Percentiles rank a stretch among this genome's conserved stretches.
Conservation (phyloP, 2,797 vertebrate genomes). For the Nasua narica region DNA sequence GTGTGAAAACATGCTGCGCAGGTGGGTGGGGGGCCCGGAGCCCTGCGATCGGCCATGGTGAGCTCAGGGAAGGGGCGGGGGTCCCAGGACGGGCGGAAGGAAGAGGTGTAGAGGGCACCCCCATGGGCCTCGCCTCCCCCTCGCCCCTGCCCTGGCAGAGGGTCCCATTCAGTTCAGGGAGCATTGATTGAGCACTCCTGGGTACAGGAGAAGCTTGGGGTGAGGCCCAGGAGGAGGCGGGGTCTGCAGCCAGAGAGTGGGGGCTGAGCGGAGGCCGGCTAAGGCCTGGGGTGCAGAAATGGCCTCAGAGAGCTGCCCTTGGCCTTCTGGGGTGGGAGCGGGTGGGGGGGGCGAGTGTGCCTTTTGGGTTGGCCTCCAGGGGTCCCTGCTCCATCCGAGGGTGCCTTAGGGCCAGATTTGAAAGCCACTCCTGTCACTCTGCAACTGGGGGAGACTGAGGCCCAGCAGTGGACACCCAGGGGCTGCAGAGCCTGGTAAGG, state of each 20-base stretch:
- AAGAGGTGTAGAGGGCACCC: neutral
- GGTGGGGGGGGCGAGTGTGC: fast-evolving
- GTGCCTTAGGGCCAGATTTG: fast-evolving
- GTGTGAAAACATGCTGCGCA: fast-evolving
- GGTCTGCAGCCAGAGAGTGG: neutral
- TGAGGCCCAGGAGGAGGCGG: neutral
- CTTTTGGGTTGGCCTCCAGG: neutral
- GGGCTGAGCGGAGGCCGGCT: fast-evolving
- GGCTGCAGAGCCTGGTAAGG: neutral
- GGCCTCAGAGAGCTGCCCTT: neutral
- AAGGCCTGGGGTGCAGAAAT: fast-evolving
- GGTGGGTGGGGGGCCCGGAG: fast-evolving
- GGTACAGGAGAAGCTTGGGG: neutral
- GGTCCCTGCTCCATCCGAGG: fast-evolving
- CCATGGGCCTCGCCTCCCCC: fast-evolving
- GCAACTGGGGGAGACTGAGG: neutral
- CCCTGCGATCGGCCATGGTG: fast-evolving
- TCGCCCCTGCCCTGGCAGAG: fast-evolving
- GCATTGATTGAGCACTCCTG: neutral
- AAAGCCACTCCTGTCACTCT: neutral
- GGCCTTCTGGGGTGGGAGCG: neutral
- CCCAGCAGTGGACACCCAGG: neutral
- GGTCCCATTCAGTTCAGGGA: neutral
- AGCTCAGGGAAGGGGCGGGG: neutral
- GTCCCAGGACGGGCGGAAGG: neutral